Percentiles rank a stretch among this genome's conserved stretches.
phyloP scores from a whole-genome alignment of 2,797 vertebrate species.

The Malacoraja senta region DNA sequence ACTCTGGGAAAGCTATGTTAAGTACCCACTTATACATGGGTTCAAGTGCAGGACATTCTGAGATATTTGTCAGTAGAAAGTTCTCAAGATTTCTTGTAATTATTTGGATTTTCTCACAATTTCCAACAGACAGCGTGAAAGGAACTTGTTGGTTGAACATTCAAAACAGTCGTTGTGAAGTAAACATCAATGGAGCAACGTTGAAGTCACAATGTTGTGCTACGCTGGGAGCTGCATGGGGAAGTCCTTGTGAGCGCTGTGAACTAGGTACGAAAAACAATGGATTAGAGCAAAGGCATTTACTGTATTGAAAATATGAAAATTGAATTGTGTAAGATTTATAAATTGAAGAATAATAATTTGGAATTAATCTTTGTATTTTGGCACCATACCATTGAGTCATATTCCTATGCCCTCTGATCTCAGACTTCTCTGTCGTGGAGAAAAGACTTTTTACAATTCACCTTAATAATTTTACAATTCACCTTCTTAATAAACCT shows the following conservation, averaged over 20 bases:
- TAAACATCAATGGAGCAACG: slow-evolving; percentile 66
- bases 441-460: no score
- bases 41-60: not conserved
- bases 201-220: slow-evolving; percentile 69
- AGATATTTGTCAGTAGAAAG: not conserved
- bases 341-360: not conserved
- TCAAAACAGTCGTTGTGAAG: slow-evolving; percentile 62
- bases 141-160: slow-evolving; percentile 70
- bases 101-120: not conserved
- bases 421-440: no score
- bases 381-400: no score
- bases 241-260: slow-evolving; percentile 66
- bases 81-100: not conserved
- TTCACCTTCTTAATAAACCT: no score
- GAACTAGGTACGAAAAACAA: slow-evolving; percentile 54
- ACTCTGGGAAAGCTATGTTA: not conserved
- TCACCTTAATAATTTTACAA: no score
- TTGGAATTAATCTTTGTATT: not conserved
- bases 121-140: slow-evolving; percentile 60
- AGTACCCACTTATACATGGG: not conserved
- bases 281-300: no score
- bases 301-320: not conserved
- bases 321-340: not conserved
- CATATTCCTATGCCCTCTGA: no score
- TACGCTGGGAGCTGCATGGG: slow-evolving; percentile 67